Evolutionary conservation across 2,113 vertebrate genomes (phyloP).

Genomic region (Oreochromis niloticus): DNA sequence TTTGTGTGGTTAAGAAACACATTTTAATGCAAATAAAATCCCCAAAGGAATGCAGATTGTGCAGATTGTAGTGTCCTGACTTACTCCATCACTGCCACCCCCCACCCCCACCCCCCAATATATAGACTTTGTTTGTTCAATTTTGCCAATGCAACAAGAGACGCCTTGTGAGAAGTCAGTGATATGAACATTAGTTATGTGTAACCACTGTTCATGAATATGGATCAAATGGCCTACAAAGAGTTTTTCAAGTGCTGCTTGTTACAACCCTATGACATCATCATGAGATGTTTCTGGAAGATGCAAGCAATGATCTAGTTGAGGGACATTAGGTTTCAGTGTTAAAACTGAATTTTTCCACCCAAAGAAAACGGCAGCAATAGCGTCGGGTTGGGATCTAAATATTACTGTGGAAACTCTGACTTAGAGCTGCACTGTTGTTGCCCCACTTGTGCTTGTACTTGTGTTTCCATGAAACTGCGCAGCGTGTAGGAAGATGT

Average conservation of each 20-base stretch:
- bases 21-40: not conserved
- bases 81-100: not conserved
- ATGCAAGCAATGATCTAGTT: not conserved
- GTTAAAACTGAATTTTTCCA: not conserved
- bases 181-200: not conserved
- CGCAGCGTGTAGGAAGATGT: slow-evolving; percentile 5
- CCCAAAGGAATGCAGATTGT: not conserved
- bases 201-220: not conserved
- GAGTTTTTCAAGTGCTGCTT: not conserved
- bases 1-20: not conserved
- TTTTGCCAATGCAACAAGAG: not conserved
- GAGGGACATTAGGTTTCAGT: not conserved
- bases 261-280: not conserved
- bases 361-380: not conserved
- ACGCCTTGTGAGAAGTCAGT: not conserved
- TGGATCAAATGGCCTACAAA: not conserved
- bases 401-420: not conserved
- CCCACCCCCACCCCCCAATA: not conserved
- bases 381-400: not conserved
- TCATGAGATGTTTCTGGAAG: not conserved
- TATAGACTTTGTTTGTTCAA: not conserved
- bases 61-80: not conserved
- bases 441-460: not conserved
- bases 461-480: not conserved
- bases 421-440: not conserved